Conservation (phyloP, 2,888 invertebrate species). For the Torymus auratus region DNA sequence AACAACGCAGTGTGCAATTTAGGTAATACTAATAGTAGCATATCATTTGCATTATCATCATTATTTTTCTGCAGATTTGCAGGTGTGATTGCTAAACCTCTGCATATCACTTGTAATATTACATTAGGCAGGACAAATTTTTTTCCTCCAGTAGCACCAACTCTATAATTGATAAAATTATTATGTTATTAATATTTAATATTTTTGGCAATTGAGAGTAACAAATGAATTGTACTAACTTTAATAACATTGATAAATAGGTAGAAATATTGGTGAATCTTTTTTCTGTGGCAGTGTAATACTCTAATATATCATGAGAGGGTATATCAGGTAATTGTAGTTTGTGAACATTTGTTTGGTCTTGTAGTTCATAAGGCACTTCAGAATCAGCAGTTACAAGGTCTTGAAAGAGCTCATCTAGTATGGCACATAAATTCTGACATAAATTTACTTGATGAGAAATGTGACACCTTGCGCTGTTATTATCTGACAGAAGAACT, state of each 20-base stretch:
- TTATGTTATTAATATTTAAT: slow-evolving; percentile 11
- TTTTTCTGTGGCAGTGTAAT: slow-evolving; percentile 65
- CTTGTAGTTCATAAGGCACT: slow-evolving; percentile 18
- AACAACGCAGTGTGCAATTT: slow-evolving; percentile 68
- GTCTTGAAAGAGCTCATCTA: slow-evolving; percentile 69
- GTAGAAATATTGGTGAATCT: slow-evolving; percentile 71
- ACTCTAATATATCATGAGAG: slow-evolving; percentile 66
- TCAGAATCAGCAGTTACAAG: slow-evolving; percentile 62
- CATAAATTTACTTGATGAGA: slow-evolving; percentile 64
- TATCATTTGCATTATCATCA: slow-evolving; percentile 64
- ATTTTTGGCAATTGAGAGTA: neutral
- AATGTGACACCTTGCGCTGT: slow-evolving; percentile 61
- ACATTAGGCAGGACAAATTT: slow-evolving; percentile 67
- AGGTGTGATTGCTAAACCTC: slow-evolving; percentile 69
- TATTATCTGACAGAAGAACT: slow-evolving; percentile 65
- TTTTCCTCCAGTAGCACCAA: slow-evolving; percentile 66
- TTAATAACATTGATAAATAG: slow-evolving; percentile 67
- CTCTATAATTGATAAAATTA: slow-evolving; percentile 36
- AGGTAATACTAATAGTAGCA: slow-evolving; percentile 68
- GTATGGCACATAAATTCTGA: slow-evolving; percentile 68
- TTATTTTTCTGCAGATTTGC: slow-evolving; percentile 63
- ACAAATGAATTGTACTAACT: slow-evolving; percentile 50
- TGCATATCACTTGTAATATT: slow-evolving; percentile 68
- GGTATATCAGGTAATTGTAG: slow-evolving; percentile 67
- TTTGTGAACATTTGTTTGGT: slow-evolving; percentile 48